Conservation (phyloP, 1,140 invertebrate genomes). For the Drosophila tristis region DNA sequence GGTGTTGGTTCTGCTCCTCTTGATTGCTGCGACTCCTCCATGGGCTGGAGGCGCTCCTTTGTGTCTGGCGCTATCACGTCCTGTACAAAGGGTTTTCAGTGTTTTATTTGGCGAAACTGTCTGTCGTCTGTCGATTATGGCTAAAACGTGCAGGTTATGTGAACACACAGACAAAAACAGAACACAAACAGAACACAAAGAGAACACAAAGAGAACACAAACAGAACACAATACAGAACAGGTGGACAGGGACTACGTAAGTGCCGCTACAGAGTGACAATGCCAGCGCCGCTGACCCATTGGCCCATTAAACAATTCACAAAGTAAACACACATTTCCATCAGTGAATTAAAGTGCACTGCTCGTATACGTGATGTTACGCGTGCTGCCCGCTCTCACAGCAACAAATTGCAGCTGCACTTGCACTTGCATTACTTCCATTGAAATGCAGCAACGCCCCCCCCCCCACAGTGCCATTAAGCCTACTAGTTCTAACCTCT, state of each 20-base stretch:
- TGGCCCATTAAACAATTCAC: not conserved
- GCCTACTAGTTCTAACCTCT: too few species aligned
- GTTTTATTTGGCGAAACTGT: slow-evolving; percentile 4
- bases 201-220: not conserved
- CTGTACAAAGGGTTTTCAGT: slow-evolving; percentile 48
- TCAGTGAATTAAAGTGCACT: slow-evolving; percentile 14
- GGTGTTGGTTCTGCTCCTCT: not conserved
- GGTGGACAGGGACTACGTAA: not conserved
- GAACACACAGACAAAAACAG: not conserved
- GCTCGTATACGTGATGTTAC: slow-evolving; percentile 59
- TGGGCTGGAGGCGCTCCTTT: slow-evolving; percentile 1
- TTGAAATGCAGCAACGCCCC: slow-evolving; percentile 27
- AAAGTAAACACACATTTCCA: not conserved
- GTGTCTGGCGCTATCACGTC: slow-evolving; percentile 59
- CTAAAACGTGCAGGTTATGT: slow-evolving; percentile 39
- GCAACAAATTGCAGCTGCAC: not conserved
- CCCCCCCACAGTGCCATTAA: slow-evolving; percentile 16
- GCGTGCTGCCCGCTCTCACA: slow-evolving; percentile 43
- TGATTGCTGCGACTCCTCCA: slow-evolving; percentile 3
- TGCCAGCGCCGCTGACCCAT: slow-evolving; percentile 33
- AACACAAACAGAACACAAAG: not conserved
- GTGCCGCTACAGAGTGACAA: slow-evolving; percentile 40
- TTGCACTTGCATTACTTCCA: not conserved
- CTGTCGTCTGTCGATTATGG: slow-evolving; percentile 7
- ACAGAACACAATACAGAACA: not conserved